These are phyloP conservation scores for Solea solea DNA, from an alignment of 2,113 vertebrate genomes.

Conservation along the genomic window DNA sequence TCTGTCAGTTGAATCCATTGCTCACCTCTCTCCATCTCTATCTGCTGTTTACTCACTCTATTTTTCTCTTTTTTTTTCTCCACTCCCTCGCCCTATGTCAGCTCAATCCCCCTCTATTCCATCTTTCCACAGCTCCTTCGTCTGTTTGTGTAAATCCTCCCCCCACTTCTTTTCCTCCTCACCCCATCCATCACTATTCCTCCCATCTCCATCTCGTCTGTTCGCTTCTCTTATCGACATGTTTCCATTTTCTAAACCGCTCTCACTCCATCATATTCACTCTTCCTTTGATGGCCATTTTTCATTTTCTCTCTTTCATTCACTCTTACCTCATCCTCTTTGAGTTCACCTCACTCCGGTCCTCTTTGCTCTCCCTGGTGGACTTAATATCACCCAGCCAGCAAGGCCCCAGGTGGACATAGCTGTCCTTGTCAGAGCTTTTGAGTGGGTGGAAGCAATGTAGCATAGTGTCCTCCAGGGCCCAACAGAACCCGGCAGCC, in stretches of 20 bases:
- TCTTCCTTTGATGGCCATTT: slow-evolving; percentile 65
- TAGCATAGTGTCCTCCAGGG: slow-evolving; percentile 57
- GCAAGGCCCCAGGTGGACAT: slow-evolving; percentile 57
- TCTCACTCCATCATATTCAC: slow-evolving; percentile 81
- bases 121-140: slow-evolving; percentile 63
- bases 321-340: slow-evolving; percentile 44
- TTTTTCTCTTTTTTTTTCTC: slow-evolving; percentile 48
- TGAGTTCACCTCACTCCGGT: slow-evolving; percentile 53
- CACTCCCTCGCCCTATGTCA: slow-evolving; percentile 55
- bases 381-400: slow-evolving; percentile 60
- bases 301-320: slow-evolving; percentile 73
- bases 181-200: slow-evolving; percentile 79
- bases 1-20: slow-evolving; percentile 74
- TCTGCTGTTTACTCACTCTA: slow-evolving; percentile 69
- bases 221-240: slow-evolving; percentile 80
- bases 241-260: slow-evolving; percentile 82
- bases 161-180: slow-evolving; percentile 55
- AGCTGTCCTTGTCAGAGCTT: slow-evolving; percentile 71
- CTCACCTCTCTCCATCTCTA: slow-evolving; percentile 69
- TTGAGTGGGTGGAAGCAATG: slow-evolving; percentile 58
- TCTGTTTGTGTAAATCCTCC: slow-evolving; percentile 63
- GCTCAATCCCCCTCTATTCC: slow-evolving; percentile 67
- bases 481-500: slow-evolving; percentile 36
- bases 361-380: slow-evolving; percentile 47
- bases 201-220: slow-evolving; percentile 75